Conservation (phyloP, 2,888 invertebrate species). For the Allacma fusca region DNA sequence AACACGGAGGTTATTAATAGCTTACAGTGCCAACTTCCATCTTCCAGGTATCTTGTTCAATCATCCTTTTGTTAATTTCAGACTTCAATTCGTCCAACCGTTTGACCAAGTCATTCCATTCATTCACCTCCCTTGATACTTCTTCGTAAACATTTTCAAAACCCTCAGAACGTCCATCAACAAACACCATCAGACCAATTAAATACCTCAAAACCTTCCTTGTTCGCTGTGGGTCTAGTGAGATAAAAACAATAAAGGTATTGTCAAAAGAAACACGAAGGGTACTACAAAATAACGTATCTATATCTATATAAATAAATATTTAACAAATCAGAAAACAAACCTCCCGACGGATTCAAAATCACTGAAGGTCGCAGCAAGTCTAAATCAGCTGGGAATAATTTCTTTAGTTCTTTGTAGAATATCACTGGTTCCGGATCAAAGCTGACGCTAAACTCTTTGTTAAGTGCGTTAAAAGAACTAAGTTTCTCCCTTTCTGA, state of each 20-base stretch:
- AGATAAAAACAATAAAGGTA: no score
- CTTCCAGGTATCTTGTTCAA: constrained; percentile 29
- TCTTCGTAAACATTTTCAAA: not conserved
- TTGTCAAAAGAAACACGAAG: no score
- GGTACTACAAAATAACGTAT: no score
- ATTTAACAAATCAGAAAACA: no score
- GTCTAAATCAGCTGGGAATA: constrained; percentile 12
- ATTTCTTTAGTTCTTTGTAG: not conserved
- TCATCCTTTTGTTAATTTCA: not conserved
- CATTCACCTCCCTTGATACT: not conserved
- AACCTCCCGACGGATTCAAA: constrained; percentile 25
- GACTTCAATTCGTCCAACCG: not conserved
- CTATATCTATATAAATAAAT: no score
- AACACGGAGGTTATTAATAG: not conserved
- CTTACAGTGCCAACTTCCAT: not conserved
- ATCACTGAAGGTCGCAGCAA: constrained; percentile 6
- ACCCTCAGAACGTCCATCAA: not conserved
- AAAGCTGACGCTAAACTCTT: not conserved
- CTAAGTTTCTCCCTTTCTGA: not conserved
- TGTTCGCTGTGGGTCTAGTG: constrained; percentile 9
- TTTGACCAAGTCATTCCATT: not conserved
- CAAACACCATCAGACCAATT: not conserved
- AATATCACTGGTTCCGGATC: not conserved
- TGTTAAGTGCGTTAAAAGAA: not conserved
- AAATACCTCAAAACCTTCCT: constrained; percentile 20